Percentiles rank a stretch among this genome's conserved stretches.
phyloP scores from a whole-genome alignment of 2,888 invertebrate species.

The Exocentrus adspersus region DNA sequence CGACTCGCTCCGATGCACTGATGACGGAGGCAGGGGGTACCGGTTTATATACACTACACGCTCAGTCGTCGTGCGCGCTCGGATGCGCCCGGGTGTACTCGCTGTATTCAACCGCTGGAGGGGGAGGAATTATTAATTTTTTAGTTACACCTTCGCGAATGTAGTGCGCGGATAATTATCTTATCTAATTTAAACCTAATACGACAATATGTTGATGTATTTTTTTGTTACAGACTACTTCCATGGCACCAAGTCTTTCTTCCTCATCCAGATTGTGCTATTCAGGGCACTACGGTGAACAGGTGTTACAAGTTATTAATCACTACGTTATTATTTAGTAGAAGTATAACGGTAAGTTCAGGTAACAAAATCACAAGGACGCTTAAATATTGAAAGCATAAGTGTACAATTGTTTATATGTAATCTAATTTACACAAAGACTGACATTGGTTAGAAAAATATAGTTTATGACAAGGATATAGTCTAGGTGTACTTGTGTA shows the following conservation, averaged over 20 bases:
- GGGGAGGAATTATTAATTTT: no score
- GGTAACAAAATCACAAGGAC: constrained; percentile 48
- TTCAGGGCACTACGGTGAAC: constrained; percentile 47
- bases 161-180: no score
- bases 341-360: constrained; percentile 45
- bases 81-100: no score
- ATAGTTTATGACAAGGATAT: constrained; percentile 27
- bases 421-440: constrained; percentile 61
- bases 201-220: no score
- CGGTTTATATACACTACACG: no score
- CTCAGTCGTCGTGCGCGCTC: no score
- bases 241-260: constrained; percentile 19
- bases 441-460: constrained; percentile 54
- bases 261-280: constrained; percentile 32
- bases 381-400: constrained; percentile 56
- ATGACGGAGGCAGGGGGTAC: no score
- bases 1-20: no score
- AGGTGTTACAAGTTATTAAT: constrained; percentile 23
- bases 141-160: no score
- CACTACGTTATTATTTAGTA: constrained; percentile 36
- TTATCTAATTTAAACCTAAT: no score
- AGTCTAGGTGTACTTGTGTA: constrained; percentile 17
- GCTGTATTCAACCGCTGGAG: no score
- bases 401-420: constrained; percentile 59
- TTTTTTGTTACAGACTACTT: constrained; percentile 34